Percentiles rank a stretch among this genome's conserved stretches.
Evolutionary conservation across 1,140 invertebrate species (phyloP).

Genomic region (Meteorus sp.): DNA sequence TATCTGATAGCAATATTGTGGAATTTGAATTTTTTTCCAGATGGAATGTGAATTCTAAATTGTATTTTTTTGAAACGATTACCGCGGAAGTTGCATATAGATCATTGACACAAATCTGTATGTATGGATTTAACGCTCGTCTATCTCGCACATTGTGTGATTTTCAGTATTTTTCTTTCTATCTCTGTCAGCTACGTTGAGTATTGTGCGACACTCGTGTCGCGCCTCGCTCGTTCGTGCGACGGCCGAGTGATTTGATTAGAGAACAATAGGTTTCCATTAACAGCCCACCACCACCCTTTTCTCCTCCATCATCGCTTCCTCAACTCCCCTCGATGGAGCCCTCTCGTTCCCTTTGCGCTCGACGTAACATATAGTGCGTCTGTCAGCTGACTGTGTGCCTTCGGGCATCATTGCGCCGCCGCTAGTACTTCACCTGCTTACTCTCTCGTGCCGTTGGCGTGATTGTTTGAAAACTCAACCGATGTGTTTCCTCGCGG

Average conservation of each 20-base stretch:
- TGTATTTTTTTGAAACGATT: no score
- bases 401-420: constrained; percentile 1
- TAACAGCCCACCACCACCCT: constrained; percentile 45
- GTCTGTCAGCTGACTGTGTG: constrained; percentile 49
- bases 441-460: constrained; percentile 16
- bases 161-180: no score
- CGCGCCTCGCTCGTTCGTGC: constrained; percentile 29
- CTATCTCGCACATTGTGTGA: no score
- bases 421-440: constrained; percentile 23
- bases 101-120: constrained; percentile 1
- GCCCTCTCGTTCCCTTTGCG: background rate
- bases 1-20: no score
- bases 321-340: constrained; percentile 27
- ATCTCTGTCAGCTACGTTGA: constrained; percentile 20
- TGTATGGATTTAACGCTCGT: background rate
- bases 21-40: no score
- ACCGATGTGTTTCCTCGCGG: constrained; percentile 8
- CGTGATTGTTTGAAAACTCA: constrained; percentile 34
- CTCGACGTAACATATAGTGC: no score
- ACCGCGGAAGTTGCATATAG: background rate
- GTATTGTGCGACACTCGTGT: constrained; percentile 1
- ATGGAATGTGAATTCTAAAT: no score
- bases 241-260: constrained; percentile 57
- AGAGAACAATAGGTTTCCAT: constrained; percentile 59
- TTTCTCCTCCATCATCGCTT: constrained; percentile 30